These are phyloP conservation scores for Oryzias dopingdopingensis DNA, from an alignment of 2,797 vertebrate genomes.

Conservation along the genomic window DNA sequence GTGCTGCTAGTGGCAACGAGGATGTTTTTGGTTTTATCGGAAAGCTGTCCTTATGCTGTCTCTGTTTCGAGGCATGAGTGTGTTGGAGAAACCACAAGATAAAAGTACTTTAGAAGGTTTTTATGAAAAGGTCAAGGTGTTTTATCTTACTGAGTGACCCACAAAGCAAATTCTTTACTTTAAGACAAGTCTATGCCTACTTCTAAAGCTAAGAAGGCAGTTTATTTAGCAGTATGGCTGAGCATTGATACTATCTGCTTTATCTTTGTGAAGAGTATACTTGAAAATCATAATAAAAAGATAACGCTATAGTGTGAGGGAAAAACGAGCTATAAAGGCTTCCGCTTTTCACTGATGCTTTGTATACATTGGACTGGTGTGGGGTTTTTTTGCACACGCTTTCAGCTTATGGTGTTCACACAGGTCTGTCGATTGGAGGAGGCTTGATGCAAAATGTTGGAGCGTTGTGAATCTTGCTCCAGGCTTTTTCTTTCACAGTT, in stretches of 20 bases:
- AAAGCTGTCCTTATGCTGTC: slow-evolving; percentile 29
- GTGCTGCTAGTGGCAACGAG: slow-evolving; percentile 22
- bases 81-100: slow-evolving; percentile 46
- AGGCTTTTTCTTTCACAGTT: too few relatives aligned
- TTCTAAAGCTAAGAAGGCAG: slow-evolving; percentile 24
- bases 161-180: slow-evolving; percentile 51
- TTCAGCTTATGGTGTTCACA: too few relatives aligned
- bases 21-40: slow-evolving; percentile 36
- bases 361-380: too few relatives aligned
- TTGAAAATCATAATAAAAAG: slow-evolving; percentile 9
- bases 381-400: too few relatives aligned
- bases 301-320: slow-evolving; percentile 11
- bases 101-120: slow-evolving; percentile 57
- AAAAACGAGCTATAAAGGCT: neutral
- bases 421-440: too few relatives aligned
- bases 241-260: slow-evolving; percentile 32
- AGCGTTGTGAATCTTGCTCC: too few relatives aligned
- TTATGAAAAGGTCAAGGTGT: slow-evolving; percentile 40
- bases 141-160: slow-evolving; percentile 53
- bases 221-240: slow-evolving; percentile 20
- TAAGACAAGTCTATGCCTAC: slow-evolving; percentile 44
- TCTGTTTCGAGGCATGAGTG: slow-evolving; percentile 37
- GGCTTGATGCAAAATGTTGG: too few relatives aligned
- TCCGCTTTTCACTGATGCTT: too few relatives aligned
- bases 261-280: slow-evolving; percentile 11